These are phyloP conservation scores for Drosophila buzzatii DNA, from an alignment of 2,888 invertebrate genomes.

Conservation along the genomic window DNA sequence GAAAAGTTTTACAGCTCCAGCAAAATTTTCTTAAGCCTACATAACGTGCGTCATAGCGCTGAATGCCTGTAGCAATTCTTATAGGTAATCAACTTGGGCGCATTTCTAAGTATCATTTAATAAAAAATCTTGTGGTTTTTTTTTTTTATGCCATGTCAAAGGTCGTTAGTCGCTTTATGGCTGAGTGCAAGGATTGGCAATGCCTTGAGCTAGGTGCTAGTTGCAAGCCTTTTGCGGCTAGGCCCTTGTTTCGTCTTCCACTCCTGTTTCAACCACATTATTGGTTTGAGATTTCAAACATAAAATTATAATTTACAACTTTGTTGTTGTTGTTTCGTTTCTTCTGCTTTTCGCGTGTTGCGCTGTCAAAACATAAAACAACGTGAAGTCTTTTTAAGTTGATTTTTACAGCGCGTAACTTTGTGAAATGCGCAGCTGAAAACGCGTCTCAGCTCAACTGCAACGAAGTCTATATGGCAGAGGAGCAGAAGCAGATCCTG, in stretches of 20 bases:
- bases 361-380: slow-evolving; percentile 72
- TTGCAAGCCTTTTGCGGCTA: slow-evolving; percentile 12
- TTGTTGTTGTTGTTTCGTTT: slow-evolving; percentile 56
- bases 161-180: slow-evolving; percentile 29
- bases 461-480: not conserved
- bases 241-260: slow-evolving; percentile 10
- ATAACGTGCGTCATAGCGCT: not conserved
- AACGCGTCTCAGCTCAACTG: not conserved
- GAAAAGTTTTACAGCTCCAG: not conserved
- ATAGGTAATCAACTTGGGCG: slow-evolving; percentile 16
- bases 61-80: slow-evolving; percentile 9
- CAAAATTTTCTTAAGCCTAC: not conserved
- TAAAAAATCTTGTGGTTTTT: slow-evolving; percentile 21
- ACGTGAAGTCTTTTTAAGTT: slow-evolving; percentile 76
- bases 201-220: slow-evolving; percentile 24
- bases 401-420: slow-evolving; percentile 74
- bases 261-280: slow-evolving; percentile 30
- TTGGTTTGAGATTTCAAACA: slow-evolving; percentile 70
- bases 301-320: slow-evolving; percentile 83
- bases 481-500: slow-evolving; percentile 28
- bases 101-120: slow-evolving; percentile 24
- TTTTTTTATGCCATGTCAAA: slow-evolving; percentile 40
- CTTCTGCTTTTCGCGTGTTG: slow-evolving; percentile 7
- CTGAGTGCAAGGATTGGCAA: slow-evolving; percentile 17
- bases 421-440: slow-evolving; percentile 48